phyloP scores from a whole-genome alignment of 1,140 invertebrate species.

The Drosophila sp. region DNA sequence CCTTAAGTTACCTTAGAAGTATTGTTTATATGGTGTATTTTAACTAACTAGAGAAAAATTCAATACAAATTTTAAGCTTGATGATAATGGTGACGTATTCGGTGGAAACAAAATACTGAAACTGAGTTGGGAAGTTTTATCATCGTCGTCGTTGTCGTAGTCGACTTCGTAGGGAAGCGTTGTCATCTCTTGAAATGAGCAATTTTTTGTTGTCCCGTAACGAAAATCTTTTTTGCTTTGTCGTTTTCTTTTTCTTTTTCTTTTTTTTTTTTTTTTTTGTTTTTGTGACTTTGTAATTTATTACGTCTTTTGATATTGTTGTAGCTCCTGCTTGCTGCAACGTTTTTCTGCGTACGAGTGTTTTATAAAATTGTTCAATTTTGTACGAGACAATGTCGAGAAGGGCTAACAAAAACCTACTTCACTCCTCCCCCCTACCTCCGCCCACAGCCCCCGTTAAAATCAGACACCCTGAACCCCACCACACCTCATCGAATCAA shows the following conservation, averaged over 20 bases:
- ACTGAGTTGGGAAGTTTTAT: not conserved
- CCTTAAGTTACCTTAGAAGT: too few species aligned
- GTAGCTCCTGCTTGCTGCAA: not conserved
- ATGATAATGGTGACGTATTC: not conserved
- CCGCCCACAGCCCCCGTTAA: not conserved
- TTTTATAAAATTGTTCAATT: slow-evolving; percentile 64
- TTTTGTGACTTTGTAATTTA: slow-evolving; percentile 67
- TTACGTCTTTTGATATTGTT: slow-evolving; percentile 53
- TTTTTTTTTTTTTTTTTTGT: slow-evolving; percentile 22
- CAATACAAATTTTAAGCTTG: not conserved
- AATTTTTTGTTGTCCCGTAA: slow-evolving; percentile 19
- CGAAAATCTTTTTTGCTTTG: slow-evolving; percentile 23
- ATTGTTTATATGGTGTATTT: too few species aligned
- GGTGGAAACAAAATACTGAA: not conserved
- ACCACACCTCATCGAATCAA: not conserved
- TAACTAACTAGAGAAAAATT: too few species aligned
- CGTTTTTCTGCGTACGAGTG: slow-evolving; percentile 38
- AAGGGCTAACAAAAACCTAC: slow-evolving; percentile 34
- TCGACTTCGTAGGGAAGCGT: not conserved
- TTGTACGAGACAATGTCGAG: slow-evolving; percentile 50
- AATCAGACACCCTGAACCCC: not conserved
- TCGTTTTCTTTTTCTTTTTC: slow-evolving; percentile 18
- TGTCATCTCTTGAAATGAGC: slow-evolving; percentile 43
- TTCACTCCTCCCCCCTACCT: slow-evolving; percentile 3
- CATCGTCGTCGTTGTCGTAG: not conserved